phyloP scores from a whole-genome alignment of 2,797 vertebrate genomes.

The Helostoma temminkii region DNA sequence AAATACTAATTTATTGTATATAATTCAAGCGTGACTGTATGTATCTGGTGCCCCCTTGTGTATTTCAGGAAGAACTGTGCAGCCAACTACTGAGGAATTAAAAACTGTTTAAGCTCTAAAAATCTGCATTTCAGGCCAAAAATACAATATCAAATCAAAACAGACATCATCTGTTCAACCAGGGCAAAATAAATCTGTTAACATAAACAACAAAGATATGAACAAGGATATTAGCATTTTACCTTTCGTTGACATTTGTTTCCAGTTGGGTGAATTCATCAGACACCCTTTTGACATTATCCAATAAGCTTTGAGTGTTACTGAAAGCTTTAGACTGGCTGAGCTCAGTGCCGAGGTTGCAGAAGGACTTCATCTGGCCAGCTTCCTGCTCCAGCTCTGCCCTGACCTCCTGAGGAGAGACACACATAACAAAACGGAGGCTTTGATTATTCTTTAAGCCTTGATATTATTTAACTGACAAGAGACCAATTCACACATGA shows the following conservation, averaged over 20 bases:
- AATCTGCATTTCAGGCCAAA: neutral
- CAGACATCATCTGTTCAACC: neutral
- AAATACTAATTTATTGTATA: neutral
- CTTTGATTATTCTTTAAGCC: too few species aligned
- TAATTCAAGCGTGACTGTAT: neutral
- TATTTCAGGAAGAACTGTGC: neutral
- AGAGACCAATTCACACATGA: neutral
- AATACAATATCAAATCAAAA: neutral
- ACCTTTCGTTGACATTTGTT: constrained; percentile 89
- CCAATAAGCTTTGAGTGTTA: constrained; percentile 83
- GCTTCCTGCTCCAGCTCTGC: constrained; percentile 90
- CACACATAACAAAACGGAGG: neutral
- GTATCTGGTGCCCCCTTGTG: constrained; percentile 58
- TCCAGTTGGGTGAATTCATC: constrained; percentile 90
- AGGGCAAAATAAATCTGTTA: neutral
- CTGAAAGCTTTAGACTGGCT: constrained; percentile 82
- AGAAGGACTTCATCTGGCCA: constrained; percentile 87
- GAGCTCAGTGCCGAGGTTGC: constrained; percentile 86
- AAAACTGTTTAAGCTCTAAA: neutral
- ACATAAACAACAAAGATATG: neutral
- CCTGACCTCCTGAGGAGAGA: constrained; percentile 87
- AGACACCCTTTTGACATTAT: constrained; percentile 86
- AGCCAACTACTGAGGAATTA: neutral
- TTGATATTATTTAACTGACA: neutral
- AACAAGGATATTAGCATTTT: neutral